phyloP scores from a whole-genome alignment of 2,113 vertebrate species.

The Rhinoptilus africanus region DNA sequence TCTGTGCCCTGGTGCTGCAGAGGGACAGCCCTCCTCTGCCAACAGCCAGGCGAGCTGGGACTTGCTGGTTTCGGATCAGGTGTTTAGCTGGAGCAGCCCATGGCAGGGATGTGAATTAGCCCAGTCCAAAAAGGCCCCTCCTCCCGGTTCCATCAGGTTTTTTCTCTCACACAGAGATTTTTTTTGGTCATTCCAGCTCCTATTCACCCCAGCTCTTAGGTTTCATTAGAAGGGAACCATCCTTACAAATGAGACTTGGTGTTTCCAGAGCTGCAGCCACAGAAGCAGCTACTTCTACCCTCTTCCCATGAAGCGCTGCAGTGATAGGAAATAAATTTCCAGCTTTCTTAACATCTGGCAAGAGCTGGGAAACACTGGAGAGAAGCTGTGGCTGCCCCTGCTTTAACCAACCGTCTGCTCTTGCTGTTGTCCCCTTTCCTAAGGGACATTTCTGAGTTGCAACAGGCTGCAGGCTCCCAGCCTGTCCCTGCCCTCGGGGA shows the following conservation, averaged over 20 bases:
- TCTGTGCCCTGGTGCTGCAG: not conserved
- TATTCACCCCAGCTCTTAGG: not conserved
- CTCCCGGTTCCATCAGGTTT: not conserved
- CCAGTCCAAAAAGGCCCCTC: not conserved
- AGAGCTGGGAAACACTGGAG: not conserved
- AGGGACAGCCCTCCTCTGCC: not conserved
- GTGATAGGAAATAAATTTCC: not conserved
- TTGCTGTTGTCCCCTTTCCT: not conserved
- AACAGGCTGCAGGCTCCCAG: not conserved
- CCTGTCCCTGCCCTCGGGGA: not conserved
- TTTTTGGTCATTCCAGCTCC: not conserved
- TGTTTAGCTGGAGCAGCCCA: not conserved
- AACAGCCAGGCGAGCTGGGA: not conserved
- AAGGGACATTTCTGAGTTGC: not conserved
- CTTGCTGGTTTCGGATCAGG: not conserved
- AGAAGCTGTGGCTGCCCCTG: too few species aligned
- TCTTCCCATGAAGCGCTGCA: not conserved
- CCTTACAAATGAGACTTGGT: not conserved
- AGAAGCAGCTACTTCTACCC: not conserved
- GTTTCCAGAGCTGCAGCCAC: not conserved
- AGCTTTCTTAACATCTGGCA: not conserved
- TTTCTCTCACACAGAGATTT: not conserved
- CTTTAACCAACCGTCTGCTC: not conserved
- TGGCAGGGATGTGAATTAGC: not conserved
- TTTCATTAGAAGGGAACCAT: not conserved